These are phyloP conservation scores for Balearica regulorum DNA, from an alignment of 2,797 vertebrate species.

Conservation along the genomic window DNA sequence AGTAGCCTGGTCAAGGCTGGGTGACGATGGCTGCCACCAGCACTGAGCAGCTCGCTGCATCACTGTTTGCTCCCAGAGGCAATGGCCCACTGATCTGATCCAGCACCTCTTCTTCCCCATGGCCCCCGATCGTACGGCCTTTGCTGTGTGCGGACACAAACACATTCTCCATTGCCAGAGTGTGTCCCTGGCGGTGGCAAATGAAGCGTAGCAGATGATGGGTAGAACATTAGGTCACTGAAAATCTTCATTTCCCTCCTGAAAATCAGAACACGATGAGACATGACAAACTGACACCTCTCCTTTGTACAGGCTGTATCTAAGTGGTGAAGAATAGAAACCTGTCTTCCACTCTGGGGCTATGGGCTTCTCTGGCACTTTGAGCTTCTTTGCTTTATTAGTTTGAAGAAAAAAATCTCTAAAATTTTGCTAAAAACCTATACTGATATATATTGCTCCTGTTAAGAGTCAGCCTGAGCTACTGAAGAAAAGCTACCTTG, in stretches of 20 bases:
- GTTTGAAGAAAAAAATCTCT: neutral
- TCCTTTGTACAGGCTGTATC: neutral
- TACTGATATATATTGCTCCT: neutral
- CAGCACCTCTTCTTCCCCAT: neutral
- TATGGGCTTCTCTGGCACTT: neutral
- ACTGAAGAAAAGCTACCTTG: neutral
- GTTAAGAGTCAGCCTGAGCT: neutral
- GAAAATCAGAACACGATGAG: neutral
- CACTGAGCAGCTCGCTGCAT: neutral
- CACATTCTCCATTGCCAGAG: neutral
- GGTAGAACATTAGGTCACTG: neutral
- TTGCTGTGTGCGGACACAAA: neutral
- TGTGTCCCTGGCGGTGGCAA: rapidly evolving
- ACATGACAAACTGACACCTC: neutral
- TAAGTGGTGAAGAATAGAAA: neutral
- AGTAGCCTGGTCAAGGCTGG: neutral
- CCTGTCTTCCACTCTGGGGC: neutral
- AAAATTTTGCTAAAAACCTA: neutral
- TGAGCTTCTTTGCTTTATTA: neutral
- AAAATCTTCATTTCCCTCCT: neutral
- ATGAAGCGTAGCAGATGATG: neutral
- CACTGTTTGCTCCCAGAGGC: neutral
- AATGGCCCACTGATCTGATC: neutral
- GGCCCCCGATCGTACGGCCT: rapidly evolving
- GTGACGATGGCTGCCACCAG: neutral